Conservation (phyloP, 2,797 vertebrate genomes). For the Phalloptychus januarius region DNA sequence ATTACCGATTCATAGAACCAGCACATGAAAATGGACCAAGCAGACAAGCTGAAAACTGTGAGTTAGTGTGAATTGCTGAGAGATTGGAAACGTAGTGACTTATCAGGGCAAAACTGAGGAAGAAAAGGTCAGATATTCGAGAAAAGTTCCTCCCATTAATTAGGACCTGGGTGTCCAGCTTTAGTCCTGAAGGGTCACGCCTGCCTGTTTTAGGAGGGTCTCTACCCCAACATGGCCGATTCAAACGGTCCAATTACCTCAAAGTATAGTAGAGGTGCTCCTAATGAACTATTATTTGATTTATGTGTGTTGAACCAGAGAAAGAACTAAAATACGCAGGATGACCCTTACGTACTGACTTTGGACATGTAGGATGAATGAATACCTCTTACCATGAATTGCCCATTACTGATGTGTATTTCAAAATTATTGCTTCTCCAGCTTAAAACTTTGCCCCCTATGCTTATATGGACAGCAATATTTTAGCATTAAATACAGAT, state of each 20-base stretch:
- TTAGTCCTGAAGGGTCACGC: neutral
- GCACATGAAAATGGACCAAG: neutral
- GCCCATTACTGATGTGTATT: neutral
- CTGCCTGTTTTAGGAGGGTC: neutral
- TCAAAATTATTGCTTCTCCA: neutral
- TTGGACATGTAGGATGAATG: slow-evolving; percentile 8
- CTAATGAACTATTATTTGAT: neutral
- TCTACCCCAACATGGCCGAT: neutral
- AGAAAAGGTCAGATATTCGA: neutral
- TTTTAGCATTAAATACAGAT: neutral
- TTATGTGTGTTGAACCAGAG: neutral
- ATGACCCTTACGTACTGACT: neutral
- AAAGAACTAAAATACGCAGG: neutral
- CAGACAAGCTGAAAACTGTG: neutral
- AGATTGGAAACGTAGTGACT: slow-evolving; percentile 32
- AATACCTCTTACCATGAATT: neutral
- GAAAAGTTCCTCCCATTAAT: neutral
- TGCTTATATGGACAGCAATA: neutral
- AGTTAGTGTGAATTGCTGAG: slow-evolving; percentile 7
- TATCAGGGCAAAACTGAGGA: slow-evolving; percentile 29
- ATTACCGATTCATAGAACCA: slow-evolving; percentile 5
- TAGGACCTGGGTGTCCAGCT: neutral
- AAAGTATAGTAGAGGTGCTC: neutral
- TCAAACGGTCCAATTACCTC: neutral
- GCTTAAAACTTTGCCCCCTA: neutral